Evolutionary conservation across 2,113 vertebrate species (phyloP).

Genomic region (Garra rufa): DNA sequence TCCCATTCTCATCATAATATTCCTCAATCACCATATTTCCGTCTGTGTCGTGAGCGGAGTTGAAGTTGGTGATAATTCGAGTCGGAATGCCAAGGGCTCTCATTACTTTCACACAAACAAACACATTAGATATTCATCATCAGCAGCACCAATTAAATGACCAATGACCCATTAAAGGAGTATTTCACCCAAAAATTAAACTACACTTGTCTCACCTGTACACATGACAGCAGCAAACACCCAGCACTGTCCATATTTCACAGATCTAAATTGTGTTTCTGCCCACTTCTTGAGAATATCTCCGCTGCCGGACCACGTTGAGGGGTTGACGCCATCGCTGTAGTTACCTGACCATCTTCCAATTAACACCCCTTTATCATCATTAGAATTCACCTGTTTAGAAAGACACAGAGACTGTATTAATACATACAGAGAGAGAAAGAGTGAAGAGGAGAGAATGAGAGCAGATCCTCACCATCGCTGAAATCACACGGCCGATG

Average conservation of each 20-base stretch:
- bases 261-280: slow-evolving; percentile 77
- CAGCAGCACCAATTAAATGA: neutral
- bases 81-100: slow-evolving; percentile 88
- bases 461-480: slow-evolving; percentile 72
- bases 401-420: neutral
- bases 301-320: slow-evolving; percentile 87
- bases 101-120: slow-evolving; percentile 75
- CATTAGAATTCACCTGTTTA: slow-evolving; percentile 87
- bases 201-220: slow-evolving; percentile 79
- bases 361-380: slow-evolving; percentile 86
- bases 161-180: neutral
- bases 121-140: neutral
- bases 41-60: slow-evolving; percentile 86
- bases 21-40: slow-evolving; percentile 82
- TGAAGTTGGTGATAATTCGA: slow-evolving; percentile 84
- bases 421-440: neutral
- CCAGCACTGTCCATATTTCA: slow-evolving; percentile 96
- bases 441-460: neutral
- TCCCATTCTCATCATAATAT: slow-evolving; percentile 77
- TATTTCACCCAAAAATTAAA: neutral
- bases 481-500: slow-evolving; percentile 75
- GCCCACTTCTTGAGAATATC: slow-evolving; percentile 87
- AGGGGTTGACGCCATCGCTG: slow-evolving; percentile 78
- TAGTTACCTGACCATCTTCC: slow-evolving; percentile 88
- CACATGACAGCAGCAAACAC: slow-evolving; percentile 95